Conservation (phyloP, 2,797 vertebrate species). For the Cyclura pinguis region DNA sequence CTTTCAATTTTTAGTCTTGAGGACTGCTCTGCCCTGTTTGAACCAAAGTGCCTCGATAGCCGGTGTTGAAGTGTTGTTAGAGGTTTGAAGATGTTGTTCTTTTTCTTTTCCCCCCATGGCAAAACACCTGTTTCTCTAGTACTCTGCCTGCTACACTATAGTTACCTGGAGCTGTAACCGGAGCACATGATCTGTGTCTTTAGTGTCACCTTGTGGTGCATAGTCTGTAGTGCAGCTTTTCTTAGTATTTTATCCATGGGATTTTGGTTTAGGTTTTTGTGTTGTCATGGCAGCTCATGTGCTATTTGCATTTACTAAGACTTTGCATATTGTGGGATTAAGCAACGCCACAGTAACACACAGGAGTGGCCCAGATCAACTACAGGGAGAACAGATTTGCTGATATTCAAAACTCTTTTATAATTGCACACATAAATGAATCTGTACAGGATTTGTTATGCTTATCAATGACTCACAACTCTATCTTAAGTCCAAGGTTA, state of each 20-base stretch:
- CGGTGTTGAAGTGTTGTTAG: neutral
- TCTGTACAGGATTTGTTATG: neutral
- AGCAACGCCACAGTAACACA: neutral
- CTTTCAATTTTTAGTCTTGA: too few species aligned
- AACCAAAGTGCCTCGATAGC: too few species aligned
- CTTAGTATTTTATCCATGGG: neutral
- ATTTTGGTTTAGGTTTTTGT: neutral
- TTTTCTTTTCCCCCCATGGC: too few species aligned
- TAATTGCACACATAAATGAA: neutral
- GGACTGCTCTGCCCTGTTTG: too few species aligned
- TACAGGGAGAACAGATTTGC: neutral
- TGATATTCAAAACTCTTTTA: neutral
- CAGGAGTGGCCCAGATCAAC: neutral
- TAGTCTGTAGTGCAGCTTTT: neutral
- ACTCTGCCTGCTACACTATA: too few species aligned
- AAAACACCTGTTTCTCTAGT: neutral
- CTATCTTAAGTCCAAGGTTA: neutral
- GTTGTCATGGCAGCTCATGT: accelerated
- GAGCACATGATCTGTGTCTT: neutral
- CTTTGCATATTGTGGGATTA: neutral
- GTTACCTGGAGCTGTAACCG: neutral
- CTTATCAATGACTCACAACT: neutral
- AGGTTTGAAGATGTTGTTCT: neutral
- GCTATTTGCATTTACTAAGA: neutral
- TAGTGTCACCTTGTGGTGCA: slow-evolving; percentile 66